Conservation (phyloP, 1,140 invertebrate species). For the Metopolophium dirhodum region DNA sequence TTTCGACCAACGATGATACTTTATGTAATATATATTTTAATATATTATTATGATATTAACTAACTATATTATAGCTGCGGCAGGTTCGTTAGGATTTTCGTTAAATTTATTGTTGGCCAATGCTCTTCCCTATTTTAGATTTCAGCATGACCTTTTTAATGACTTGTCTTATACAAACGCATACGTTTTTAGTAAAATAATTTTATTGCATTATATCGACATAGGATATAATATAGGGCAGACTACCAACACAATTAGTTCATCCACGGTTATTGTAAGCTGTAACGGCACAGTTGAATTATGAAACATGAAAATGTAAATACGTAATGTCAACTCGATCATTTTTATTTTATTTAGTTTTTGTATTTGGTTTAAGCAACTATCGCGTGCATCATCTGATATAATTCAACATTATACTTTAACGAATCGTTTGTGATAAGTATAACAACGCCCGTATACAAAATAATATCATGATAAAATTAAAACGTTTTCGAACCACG, state of each 20-base stretch:
- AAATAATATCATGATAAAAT: neutral
- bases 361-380: neutral
- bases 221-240: neutral
- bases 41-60: neutral
- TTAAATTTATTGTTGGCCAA: neutral
- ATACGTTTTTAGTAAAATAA: neutral
- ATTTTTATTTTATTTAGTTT: neutral
- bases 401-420: neutral
- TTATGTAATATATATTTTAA: neutral
- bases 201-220: neutral
- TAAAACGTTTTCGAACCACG: neutral
- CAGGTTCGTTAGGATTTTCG: neutral
- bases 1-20: neutral
- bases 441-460: neutral
- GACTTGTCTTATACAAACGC: neutral
- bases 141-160: neutral
- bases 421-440: neutral
- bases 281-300: neutral
- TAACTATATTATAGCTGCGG: neutral
- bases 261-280: neutral
- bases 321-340: no score
- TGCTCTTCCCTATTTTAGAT: neutral
- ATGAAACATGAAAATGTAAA: neutral
- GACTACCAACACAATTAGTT: no score
- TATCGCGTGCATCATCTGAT: neutral